Conservation (phyloP, 1,140 invertebrate species). For the Brachionus manjavacas region DNA sequence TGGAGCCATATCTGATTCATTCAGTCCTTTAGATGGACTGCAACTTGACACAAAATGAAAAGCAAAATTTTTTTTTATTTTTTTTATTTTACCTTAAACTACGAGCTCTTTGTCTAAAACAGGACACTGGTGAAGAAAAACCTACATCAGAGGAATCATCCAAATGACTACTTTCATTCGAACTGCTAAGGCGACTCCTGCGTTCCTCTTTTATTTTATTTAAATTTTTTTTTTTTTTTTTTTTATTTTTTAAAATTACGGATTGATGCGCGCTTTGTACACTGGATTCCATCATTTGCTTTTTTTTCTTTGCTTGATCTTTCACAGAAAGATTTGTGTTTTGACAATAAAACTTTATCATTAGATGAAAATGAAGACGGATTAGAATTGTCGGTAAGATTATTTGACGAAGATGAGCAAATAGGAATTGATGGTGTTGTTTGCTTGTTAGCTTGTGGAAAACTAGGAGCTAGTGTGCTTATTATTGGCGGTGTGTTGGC, state of each 20-base stretch:
- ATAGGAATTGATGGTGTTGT: neutral
- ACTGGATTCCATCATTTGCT: neutral
- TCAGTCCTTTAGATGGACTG: conserved; percentile 19
- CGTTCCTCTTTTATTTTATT: neutral
- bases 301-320: neutral
- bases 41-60: neutral
- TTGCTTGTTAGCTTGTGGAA: neutral
- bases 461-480: neutral
- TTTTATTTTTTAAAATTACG: neutral
- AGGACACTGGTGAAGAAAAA: conserved; percentile 29
- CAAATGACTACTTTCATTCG: conserved; percentile 38
- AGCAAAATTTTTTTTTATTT: neutral
- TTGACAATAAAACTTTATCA: neutral
- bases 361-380: conserved; percentile 5
- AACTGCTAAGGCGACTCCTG: conserved; percentile 24
- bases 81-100: conserved; percentile 4
- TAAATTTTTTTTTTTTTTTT: neutral
- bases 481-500: conserved; percentile 26
- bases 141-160: conserved; percentile 38
- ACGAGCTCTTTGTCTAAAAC: neutral
- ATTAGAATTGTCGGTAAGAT: conserved; percentile 8
- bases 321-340: neutral
- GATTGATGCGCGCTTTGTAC: neutral
- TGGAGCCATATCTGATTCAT: conserved; percentile 23
- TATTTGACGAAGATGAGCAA: conserved; percentile 11